Conservation (phyloP, 2,888 invertebrate species). For the Choristoneura rosaceana region DNA sequence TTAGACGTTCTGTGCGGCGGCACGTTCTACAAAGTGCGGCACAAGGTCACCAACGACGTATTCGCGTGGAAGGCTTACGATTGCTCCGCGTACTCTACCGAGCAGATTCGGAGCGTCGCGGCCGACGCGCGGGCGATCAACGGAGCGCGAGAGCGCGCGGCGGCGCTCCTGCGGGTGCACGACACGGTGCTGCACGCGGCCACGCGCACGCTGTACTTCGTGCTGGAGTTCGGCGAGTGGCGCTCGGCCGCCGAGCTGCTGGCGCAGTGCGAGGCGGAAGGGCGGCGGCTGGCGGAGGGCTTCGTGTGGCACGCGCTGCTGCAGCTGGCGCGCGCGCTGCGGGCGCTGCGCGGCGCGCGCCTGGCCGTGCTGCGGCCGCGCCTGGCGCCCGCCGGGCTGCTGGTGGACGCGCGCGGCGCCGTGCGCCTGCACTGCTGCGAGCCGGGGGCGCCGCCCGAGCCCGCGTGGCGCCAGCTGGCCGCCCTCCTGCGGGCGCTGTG, state of each 20-base stretch:
- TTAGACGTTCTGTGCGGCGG: constrained; percentile 80
- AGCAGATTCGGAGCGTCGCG: constrained; percentile 75
- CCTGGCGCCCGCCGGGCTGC: constrained; percentile 64
- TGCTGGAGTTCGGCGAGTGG: constrained; percentile 76
- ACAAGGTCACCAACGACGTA: constrained; percentile 82
- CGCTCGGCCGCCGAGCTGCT: constrained; percentile 70
- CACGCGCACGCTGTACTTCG: constrained; percentile 79
- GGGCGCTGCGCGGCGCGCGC: constrained; percentile 61
- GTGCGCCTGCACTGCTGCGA: constrained; percentile 76
- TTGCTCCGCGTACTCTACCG: constrained; percentile 72
- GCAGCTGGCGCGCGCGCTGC: constrained; percentile 69
- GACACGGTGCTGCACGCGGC: constrained; percentile 79
- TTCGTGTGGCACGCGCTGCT: constrained; percentile 77
- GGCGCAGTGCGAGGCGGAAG: constrained; percentile 62
- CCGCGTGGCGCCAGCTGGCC: constrained; percentile 68
- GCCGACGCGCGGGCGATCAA: constrained; percentile 77
- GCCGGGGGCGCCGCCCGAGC: constrained; percentile 48
- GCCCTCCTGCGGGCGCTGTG: constrained; percentile 63
- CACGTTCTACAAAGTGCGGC: constrained; percentile 82
- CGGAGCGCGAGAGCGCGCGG: constrained; percentile 66
- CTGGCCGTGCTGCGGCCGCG: constrained; percentile 67
- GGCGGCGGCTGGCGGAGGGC: constrained; percentile 67
- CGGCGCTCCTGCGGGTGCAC: constrained; percentile 72
- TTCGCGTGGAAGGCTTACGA: constrained; percentile 82
- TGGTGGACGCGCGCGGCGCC: constrained; percentile 67